Conservation (phyloP, 2,113 vertebrate genomes). For the Podarcis cretensis region DNA sequence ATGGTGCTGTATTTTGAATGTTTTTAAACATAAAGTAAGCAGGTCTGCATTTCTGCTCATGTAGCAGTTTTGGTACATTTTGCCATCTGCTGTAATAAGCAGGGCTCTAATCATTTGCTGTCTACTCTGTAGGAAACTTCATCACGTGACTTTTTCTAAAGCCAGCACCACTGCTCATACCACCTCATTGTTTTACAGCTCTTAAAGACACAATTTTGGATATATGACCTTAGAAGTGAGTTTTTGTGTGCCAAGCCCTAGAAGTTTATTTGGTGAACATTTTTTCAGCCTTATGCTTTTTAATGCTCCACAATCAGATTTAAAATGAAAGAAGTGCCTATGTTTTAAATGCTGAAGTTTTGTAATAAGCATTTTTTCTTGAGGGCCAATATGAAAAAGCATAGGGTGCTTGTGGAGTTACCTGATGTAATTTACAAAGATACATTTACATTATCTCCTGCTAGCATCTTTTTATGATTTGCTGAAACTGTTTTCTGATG, state of each 20-base stretch:
- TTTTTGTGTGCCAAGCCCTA: background rate
- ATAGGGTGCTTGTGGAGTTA: background rate
- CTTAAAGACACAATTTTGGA: background rate
- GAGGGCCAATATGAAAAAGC: background rate
- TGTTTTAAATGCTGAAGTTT: background rate
- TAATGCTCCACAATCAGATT: background rate
- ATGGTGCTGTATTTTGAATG: background rate
- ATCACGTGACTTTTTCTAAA: background rate
- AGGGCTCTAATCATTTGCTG: background rate
- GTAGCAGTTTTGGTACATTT: too few species aligned
- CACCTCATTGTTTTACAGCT: background rate
- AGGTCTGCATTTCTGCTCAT: background rate
- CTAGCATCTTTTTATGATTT: background rate
- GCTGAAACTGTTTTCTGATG: background rate
- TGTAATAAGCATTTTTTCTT: background rate
- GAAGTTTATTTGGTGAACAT: too few species aligned
- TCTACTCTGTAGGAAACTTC: background rate
- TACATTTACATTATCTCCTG: background rate
- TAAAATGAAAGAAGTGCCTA: background rate
- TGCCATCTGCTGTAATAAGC: background rate
- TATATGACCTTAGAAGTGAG: background rate
- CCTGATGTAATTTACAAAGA: background rate
- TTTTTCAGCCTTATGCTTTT: background rate
- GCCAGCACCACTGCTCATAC: background rate
- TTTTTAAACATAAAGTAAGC: background rate